Base-by-base conservation (phyloP, 2,888 invertebrate species). In the Ethmia dodecea region DNA sequence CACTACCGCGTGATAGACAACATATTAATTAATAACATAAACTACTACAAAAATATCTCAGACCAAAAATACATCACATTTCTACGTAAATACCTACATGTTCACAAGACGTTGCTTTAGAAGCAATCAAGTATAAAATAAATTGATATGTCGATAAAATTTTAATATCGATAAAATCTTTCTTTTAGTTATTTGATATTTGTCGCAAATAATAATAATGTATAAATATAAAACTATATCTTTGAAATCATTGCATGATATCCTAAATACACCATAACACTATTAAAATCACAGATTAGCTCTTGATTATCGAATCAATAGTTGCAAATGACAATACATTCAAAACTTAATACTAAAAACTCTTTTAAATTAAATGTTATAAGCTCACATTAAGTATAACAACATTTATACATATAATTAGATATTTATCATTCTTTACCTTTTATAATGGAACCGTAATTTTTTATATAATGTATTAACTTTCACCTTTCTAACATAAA, bases 221-320 rank as follows among this genome's bases (percentile, higher is more conserved):
- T n/a, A n/a, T 22, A 5, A 22, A 26, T 5, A 28, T 26, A 32
- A 16, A 26, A 8, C 28, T 28, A 26, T 26, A 12, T 8, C 13
- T 12, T 26, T n/a, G n/a, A 26, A 13, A 28, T 28, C 25, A 32
- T 35, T 33, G 39, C 32, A 35, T n/a, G n/a, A n/a, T n/a, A n/a
- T n/a, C n/a, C n/a, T n/a, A n/a, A n/a, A n/a, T n/a, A n/a, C n/a
- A n/a, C n/a, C n/a, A n/a, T n/a, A n/a, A n/a, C n/a, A n/a, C n/a
- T n/a, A n/a, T n/a, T n/a, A n/a, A 53, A 51, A 70, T 69, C 70
- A 70, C 70, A 70, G 68, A 62, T 63, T 60, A 59, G 53, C 62
- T 62, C 60, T 58, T 64, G 49, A 53, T 49, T 41, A 44, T 49
- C 33, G 25, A 35, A 42, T 35, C 32, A 45, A n/a, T n/a, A n/a